Evolutionary conservation across 2,888 invertebrate species (phyloP).

Genomic region (Marasmarcha lunaedactyla): DNA sequence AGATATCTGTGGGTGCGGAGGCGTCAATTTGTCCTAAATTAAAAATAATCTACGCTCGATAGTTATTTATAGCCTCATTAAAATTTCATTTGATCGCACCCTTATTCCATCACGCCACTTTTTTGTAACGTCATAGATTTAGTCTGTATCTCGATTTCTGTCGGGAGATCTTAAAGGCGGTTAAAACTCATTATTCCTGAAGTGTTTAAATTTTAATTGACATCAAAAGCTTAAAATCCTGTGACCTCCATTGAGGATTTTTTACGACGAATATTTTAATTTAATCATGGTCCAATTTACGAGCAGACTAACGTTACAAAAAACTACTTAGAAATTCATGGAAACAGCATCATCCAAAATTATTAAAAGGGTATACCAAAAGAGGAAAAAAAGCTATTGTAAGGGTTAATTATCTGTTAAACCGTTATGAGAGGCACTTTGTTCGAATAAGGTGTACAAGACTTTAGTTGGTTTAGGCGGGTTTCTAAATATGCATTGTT

Average conservation of each 20-base stretch:
- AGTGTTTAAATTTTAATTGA: not conserved
- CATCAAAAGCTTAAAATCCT: not conserved
- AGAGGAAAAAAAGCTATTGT: too few species aligned
- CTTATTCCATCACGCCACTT: slow-evolving; percentile 20
- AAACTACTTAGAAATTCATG: too few species aligned
- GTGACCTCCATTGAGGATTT: too few species aligned
- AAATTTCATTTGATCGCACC: slow-evolving; percentile 51
- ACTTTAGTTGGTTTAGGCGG: not conserved
- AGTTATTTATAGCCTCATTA: slow-evolving; percentile 62
- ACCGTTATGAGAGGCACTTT: not conserved
- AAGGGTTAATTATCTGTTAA: not conserved
- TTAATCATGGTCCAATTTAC: too few species aligned
- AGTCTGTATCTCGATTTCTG: not conserved
- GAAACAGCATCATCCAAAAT: too few species aligned
- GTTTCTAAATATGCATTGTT: slow-evolving; percentile 27
- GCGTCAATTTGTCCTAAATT: slow-evolving; percentile 59
- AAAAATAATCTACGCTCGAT: slow-evolving; percentile 43
- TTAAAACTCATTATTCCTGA: not conserved
- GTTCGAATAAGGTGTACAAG: not conserved
- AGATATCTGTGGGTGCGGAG: slow-evolving; percentile 35
- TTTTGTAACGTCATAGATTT: slow-evolving; percentile 10
- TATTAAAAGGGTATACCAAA: not conserved
- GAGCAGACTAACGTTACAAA: too few species aligned
- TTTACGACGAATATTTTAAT: too few species aligned
- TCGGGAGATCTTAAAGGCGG: not conserved